Evolutionary conservation across 1,140 invertebrate species (phyloP).

Genomic region (Lepidotrigona ventralis): DNA sequence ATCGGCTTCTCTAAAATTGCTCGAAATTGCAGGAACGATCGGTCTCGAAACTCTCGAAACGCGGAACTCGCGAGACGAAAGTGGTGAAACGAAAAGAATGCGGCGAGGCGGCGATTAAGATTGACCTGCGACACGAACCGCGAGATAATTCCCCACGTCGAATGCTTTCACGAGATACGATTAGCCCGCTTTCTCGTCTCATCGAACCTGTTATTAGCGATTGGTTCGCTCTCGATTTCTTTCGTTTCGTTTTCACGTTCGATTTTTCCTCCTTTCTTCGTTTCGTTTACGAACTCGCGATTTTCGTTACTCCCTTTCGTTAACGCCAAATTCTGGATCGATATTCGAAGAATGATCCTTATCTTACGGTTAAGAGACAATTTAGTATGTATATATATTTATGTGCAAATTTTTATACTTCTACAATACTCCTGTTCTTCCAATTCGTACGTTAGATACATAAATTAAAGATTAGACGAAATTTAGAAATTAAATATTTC

Average conservation of each 20-base stretch:
- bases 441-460: no score
- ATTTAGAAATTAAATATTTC: not conserved
- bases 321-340: not conserved
- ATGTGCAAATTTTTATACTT: no score
- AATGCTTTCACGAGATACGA: conserved; percentile 41
- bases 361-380: not conserved
- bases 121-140: conserved; percentile 28
- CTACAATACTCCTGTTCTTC: no score
- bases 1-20: not conserved
- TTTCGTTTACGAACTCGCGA: conserved; percentile 10
- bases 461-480: not conserved
- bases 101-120: not conserved
- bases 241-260: not conserved
- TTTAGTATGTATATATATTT: no score
- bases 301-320: not conserved
- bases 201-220: conserved; percentile 40
- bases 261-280: not conserved
- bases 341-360: not conserved
- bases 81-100: conserved; percentile 14
- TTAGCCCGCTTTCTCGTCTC: conserved; percentile 49
- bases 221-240: conserved; percentile 10
- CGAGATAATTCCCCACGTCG: not conserved
- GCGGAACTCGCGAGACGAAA: not conserved
- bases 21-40: no score
- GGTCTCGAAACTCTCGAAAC: not conserved